These are phyloP conservation scores for Eupithecia inturbata DNA, from an alignment of 2,888 invertebrate species.

Conservation along the genomic window DNA sequence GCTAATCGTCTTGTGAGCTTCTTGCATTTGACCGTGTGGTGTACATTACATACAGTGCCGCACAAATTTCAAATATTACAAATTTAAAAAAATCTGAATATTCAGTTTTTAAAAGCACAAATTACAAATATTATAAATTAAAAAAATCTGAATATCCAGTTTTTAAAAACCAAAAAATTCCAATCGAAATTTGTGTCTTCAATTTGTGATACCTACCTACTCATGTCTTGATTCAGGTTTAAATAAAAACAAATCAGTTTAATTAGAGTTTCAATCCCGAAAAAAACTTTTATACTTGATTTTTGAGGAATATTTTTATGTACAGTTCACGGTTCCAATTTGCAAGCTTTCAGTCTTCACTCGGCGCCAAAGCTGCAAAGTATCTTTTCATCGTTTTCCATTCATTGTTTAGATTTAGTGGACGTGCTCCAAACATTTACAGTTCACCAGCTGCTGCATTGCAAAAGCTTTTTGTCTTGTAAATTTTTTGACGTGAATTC, in stretches of 20 bases:
- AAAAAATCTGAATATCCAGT: not conserved
- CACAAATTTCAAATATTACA: not conserved
- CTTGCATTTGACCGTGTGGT: not conserved
- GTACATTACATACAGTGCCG: not conserved
- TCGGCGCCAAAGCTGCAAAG: too few relatives aligned
- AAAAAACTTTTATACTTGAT: too few relatives aligned
- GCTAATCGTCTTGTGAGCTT: not conserved
- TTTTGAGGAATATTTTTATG: too few relatives aligned
- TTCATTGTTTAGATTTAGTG: slow-evolving; percentile 4
- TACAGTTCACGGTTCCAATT: too few relatives aligned
- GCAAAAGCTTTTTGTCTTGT: not conserved
- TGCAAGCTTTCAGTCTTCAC: too few relatives aligned
- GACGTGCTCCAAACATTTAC: not conserved
- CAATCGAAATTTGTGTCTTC: not conserved
- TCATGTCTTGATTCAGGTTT: not conserved
- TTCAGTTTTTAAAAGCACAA: not conserved
- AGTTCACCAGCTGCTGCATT: slow-evolving; percentile 48
- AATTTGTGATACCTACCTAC: not conserved
- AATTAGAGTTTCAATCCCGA: not conserved
- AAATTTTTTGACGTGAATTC: too few relatives aligned
- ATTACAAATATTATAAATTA: not conserved
- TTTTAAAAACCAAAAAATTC: not conserved
- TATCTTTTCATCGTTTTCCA: not conserved
- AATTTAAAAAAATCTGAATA: not conserved
- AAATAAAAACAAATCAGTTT: not conserved